Base-by-base conservation (phyloP, 2,797 vertebrate genomes). In the Sylvia borin region DNA sequence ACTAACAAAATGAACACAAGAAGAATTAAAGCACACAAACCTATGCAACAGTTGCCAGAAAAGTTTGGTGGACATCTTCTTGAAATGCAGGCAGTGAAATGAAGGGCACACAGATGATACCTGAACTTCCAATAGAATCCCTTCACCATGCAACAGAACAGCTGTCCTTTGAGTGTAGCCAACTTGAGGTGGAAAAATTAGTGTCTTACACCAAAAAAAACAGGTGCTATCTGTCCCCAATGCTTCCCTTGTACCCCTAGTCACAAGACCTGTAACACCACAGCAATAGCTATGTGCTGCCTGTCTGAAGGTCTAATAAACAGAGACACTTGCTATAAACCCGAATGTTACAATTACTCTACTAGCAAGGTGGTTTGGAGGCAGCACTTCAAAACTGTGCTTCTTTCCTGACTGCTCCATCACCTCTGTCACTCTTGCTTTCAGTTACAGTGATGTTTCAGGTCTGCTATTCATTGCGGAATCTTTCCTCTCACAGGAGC, bases 51-150 rank as follows among this genome's bases (percentile, higher is more conserved):
- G 18, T 4, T 2, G 4, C 51, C 53, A 74, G 15, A 26, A 66
- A 60, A 18, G 17, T 47, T 29, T 1, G 0, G 4, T 5, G 3
- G 2, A 15, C 8, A 61, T 32, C 32, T 40, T 60, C 5, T 9
- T 79, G 57, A 74, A 55, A 74, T 3, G 6, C 3, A 16, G 60
- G 15, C 43, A 58, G 22, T 0, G 4, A 58, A 31, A 18, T 1
- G 32, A 68, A 55, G 5, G 22, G 21, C 47, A 42, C 9, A 25
- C 2, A 60, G 16, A 32, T 13, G 15, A 78, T 1, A 85, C 9
- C 25, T 22, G 22, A 85, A 87, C n/a, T 70, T 85, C 51, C 40
- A 68, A 62, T 3, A 83, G 51, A 71, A 83, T 43, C 25, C 31
- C n/a, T 85, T 40, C 25, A 47, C 10, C 42, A 61, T 5, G 32